Base-by-base conservation (phyloP, 2,113 vertebrate species). In the Etheostoma spectabile region DNA sequence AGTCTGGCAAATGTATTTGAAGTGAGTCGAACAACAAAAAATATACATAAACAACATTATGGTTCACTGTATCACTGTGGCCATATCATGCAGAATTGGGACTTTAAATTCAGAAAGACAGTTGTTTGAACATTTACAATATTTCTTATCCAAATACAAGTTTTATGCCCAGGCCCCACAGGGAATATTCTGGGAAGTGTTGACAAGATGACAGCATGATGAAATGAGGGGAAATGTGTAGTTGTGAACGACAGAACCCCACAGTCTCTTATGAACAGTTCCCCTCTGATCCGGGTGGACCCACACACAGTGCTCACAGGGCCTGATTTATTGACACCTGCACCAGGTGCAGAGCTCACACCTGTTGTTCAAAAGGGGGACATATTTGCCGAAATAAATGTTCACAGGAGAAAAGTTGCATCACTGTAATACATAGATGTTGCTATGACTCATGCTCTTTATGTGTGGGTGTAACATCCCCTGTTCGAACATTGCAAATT, bases 201-300 rank as follows among this genome's bases (percentile, higher is more conserved):
- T 56, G 66, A 80, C 59, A 76, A 16, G 56, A 94, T 89, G 86
- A 78, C 70, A 83, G 79, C 38, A 83, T 87, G 88, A 88, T 93
- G 91, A 91, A 89, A 94, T 93, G 93, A 87, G 82, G 90, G 89
- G 86, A 94, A 89, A 88, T 79, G 74, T 42, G 61, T 79, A 85
- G 76, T 90, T 84, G 91, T 92, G 92, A 92, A 93, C 65, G 90
- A 94, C 94, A 95, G 93, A 95, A 95, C 94, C 94, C 94, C 92
- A 94, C 94, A 95, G 88, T 94, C 94, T 95, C 94, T 93, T 91
- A 83, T 90, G 83, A 93, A 91, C 92, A 92, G 88, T 53, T 90
- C 87, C 89, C 93, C 83, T 88, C 84, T 93, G 85, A 87, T 89
- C 80, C 83, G 84, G 82, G 74, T 82, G 82, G 80, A 89, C 80